phyloP scores from a whole-genome alignment of 2,888 invertebrate species.

The Aphodius sticticus region DNA sequence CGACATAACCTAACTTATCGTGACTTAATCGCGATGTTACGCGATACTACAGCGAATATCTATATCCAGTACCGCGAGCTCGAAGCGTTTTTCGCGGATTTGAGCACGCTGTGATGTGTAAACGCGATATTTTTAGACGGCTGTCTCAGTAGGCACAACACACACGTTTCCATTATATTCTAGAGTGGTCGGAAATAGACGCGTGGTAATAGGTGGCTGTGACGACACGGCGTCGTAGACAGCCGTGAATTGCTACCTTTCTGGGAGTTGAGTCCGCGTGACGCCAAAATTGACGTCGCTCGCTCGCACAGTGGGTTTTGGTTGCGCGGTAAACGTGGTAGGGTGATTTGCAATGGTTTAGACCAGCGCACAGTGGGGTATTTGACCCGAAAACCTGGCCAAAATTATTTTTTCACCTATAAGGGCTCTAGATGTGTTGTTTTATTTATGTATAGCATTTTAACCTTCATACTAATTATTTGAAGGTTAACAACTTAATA shows the following conservation, averaged over 20 bases:
- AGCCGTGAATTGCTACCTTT: conserved; percentile 51
- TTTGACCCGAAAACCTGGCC: no score
- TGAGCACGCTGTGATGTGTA: not conserved
- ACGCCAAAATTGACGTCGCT: conserved; percentile 29
- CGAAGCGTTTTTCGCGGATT: not conserved
- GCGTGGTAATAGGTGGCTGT: not conserved
- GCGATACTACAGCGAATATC: not conserved
- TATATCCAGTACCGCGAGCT: not conserved
- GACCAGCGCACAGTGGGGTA: no score
- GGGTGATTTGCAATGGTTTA: not conserved
- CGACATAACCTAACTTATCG: not conserved
- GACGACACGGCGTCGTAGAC: not conserved
- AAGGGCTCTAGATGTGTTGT: no score
- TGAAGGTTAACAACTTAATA: no score
- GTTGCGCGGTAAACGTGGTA: not conserved
- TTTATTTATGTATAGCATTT: no score
- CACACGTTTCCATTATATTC: not conserved
- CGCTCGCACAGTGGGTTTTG: not conserved
- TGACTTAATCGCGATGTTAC: not conserved
- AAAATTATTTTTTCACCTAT: no score
- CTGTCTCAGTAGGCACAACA: not conserved
- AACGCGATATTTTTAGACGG: not conserved
- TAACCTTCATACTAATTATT: no score
- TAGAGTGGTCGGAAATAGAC: not conserved
- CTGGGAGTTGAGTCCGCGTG: conserved; percentile 49